Evolutionary conservation across 2,888 invertebrate species (phyloP), one percentile per base, ranked within the genome.

Genomic region (Habroteleia sp.): DNA sequence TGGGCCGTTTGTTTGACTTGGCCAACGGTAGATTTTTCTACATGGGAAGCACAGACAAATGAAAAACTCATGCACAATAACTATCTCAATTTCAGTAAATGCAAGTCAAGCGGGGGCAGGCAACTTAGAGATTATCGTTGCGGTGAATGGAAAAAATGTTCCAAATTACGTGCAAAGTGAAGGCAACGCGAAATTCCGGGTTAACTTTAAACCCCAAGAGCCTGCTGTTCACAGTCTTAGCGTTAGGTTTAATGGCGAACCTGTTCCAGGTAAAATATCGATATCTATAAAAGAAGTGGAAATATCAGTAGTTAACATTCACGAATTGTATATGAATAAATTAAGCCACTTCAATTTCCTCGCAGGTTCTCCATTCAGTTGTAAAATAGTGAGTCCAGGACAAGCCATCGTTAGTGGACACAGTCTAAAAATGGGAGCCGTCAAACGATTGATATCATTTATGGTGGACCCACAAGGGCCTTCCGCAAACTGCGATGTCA

Each of bases 141-240:
- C 98, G 0, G 97, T 98, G 1, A 96, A 95, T 83, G 97, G 97
- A 7, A 93, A 97, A 84, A 99, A 99, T 89, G 98, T 99, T 8
- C 98, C 98, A 5, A 99, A 99, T 90, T 98, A 97, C 88, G 98
- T 99, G 0, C 97, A 97, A 85, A 96, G 97, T 35, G 98, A 98
- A 90, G 98, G 98, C 31, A 98, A 98, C 88, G 98, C 98, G 0
- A 93, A 96, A 81, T 99, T 99, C 85, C 89, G 93, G 87, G 95
- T 96, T 13, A 98, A 98, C 89, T 99, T 99, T 90, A 97, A 97
- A 84, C 98, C 98, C 0, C 95, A 96, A 23, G 97, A 97, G 89
- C 94, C 97, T 0, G 96, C 96, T 1, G 92, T 94, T 0, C 98
- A 99, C 89, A 95, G 94, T 14, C 90, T 98, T 2, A 97, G 97